A percentile compares a stretch with the other conserved stretches of the same genome.
Conservation (phyloP, 2,888 invertebrate species). For the Horisme vitalbata region DNA sequence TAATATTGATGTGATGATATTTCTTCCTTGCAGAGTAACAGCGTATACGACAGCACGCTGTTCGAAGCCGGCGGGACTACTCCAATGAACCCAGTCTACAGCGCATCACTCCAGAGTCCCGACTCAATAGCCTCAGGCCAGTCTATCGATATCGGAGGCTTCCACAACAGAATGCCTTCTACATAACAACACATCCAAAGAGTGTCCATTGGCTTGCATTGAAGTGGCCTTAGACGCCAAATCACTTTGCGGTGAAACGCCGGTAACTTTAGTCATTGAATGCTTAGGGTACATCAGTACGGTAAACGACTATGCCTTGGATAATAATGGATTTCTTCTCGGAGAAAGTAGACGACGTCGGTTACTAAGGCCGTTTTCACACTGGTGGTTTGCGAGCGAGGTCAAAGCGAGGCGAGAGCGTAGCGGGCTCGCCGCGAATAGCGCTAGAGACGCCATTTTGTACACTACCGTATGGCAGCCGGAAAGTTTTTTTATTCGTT, state of each 20-base stretch:
- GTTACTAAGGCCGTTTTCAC: too few relatives aligned
- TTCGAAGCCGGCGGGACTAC: constrained; percentile 86
- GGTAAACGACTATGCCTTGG: not conserved
- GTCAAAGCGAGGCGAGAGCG: too few relatives aligned
- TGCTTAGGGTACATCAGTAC: too few relatives aligned
- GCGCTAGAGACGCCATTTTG: too few relatives aligned
- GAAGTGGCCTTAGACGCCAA: constrained; percentile 1
- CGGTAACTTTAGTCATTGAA: too few relatives aligned
- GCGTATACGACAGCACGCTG: constrained; percentile 88
- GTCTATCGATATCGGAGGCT: constrained; percentile 62
- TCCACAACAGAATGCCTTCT: constrained; percentile 55
- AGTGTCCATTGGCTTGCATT: constrained; percentile 33
- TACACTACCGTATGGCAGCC: too few relatives aligned
- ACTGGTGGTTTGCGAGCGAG: too few relatives aligned
- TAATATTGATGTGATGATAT: too few relatives aligned
- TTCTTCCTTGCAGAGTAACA: constrained; percentile 84
- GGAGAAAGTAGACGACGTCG: too few relatives aligned
- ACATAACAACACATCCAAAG: constrained; percentile 61
- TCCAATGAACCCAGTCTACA: constrained; percentile 86
- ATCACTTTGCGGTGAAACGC: not conserved
- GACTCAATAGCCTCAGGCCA: constrained; percentile 85
- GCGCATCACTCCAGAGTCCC: constrained; percentile 88
- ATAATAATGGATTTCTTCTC: too few relatives aligned
- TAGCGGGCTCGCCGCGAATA: too few relatives aligned
- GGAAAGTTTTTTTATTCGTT: too few relatives aligned